These are phyloP conservation scores for Drosophila cognata DNA, from an alignment of 2,888 invertebrate species.

Conservation along the genomic window DNA sequence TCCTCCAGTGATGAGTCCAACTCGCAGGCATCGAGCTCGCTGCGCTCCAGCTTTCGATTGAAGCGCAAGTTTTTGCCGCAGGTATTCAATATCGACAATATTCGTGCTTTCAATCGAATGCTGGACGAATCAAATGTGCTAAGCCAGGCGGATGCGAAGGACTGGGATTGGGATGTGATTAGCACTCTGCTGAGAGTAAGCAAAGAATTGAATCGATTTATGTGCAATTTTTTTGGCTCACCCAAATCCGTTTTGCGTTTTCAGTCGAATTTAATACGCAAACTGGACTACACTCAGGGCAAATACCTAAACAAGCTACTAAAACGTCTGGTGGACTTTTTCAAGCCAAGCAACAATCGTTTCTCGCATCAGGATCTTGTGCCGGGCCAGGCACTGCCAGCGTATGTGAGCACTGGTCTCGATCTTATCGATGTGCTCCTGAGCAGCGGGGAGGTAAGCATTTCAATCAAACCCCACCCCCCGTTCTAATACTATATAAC, in stretches of 20 bases:
- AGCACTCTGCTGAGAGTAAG: constrained; percentile 91
- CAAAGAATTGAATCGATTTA: not conserved
- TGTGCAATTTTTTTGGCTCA: not conserved
- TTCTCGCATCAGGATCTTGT: constrained; percentile 94
- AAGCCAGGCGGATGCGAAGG: constrained; percentile 90
- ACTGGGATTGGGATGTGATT: constrained; percentile 98
- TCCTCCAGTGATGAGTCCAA: constrained; percentile 85
- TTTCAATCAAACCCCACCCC: too few species aligned
- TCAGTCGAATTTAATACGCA: constrained; percentile 86
- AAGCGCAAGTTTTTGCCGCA: constrained; percentile 85
- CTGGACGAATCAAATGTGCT: constrained; percentile 94
- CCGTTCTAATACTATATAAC: too few species aligned
- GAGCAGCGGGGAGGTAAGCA: constrained; percentile 76
- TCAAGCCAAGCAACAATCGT: constrained; percentile 93
- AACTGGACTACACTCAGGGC: constrained; percentile 88
- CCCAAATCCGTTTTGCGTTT: constrained; percentile 3
- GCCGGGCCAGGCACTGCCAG: constrained; percentile 80
- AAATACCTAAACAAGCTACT: constrained; percentile 87
- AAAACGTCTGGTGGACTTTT: constrained; percentile 92
- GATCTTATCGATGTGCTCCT: constrained; percentile 84
- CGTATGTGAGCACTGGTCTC: constrained; percentile 83
- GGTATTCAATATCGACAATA: constrained; percentile 85
- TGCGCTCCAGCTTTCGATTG: constrained; percentile 83
- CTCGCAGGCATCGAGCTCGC: constrained; percentile 78
- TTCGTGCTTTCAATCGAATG: constrained; percentile 87